phyloP scores from a whole-genome alignment of 2,113 vertebrate genomes.

The Solea senegalensis region DNA sequence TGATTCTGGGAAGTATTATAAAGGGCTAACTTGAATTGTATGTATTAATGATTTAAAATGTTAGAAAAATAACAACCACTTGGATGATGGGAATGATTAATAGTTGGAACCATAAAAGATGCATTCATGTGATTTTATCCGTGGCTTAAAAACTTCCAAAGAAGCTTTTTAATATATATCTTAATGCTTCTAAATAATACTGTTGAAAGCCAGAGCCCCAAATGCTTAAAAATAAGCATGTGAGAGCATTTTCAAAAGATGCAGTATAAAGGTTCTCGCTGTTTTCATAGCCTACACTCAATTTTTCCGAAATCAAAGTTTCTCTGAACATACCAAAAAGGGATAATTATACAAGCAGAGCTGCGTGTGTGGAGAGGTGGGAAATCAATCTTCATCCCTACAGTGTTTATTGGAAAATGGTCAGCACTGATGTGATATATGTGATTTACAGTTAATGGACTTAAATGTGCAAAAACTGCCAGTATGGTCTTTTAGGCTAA shows the following conservation, averaged over 20 bases:
- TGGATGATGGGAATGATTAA: background rate
- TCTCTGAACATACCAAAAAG: slow-evolving; percentile 7
- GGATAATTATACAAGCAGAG: slow-evolving; percentile 23
- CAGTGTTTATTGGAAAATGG: slow-evolving; percentile 38
- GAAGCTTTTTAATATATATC: too few species aligned
- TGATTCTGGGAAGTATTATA: too few species aligned
- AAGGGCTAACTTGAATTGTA: too few species aligned
- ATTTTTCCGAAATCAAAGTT: slow-evolving; percentile 15
- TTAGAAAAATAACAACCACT: background rate
- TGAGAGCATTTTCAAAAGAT: background rate
- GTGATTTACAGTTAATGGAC: slow-evolving; percentile 54
- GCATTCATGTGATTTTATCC: background rate
- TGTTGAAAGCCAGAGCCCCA: background rate
- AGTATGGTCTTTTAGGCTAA: slow-evolving; percentile 48
- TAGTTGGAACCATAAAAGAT: background rate
- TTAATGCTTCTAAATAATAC: too few species aligned
- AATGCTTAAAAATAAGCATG: background rate
- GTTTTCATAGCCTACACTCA: background rate
- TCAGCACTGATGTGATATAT: slow-evolving; percentile 39
- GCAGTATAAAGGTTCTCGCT: background rate
- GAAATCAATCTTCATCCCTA: slow-evolving; percentile 41
- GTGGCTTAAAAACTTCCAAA: too few species aligned
- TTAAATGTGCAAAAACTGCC: slow-evolving; percentile 53
- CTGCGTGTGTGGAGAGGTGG: slow-evolving; percentile 16
- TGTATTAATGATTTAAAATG: too few species aligned